These are phyloP conservation scores for Cardiocondyla obscurior DNA, from an alignment of 1,140 invertebrate genomes.

Conservation along the genomic window DNA sequence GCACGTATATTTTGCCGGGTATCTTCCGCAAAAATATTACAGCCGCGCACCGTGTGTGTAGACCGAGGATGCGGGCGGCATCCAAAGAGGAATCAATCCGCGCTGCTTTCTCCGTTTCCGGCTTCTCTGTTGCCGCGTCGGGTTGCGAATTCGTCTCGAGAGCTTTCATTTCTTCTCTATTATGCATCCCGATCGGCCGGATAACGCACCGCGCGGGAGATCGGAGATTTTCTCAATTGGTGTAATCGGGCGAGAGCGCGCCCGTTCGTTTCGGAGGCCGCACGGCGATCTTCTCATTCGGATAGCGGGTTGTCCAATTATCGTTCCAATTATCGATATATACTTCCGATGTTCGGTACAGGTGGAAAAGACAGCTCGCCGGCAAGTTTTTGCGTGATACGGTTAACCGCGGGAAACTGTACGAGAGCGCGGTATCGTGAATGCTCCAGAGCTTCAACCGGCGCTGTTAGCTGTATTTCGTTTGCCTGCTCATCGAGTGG, in stretches of 20 bases:
- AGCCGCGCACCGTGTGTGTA: not conserved
- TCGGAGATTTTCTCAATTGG: conserved; percentile 33
- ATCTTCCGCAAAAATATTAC: conserved; percentile 36
- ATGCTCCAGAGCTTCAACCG: not conserved
- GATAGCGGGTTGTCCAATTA: conserved; percentile 20
- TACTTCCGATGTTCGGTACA: not conserved
- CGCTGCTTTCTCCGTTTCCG: conserved; percentile 27
- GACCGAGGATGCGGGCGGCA: not conserved
- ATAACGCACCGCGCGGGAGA: not conserved
- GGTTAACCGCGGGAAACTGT: not conserved
- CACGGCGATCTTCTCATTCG: not conserved
- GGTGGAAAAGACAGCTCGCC: not conserved
- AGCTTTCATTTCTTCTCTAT: conserved; percentile 12
- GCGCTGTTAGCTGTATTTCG: not conserved
- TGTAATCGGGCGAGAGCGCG: conserved; percentile 27
- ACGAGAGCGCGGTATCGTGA: not conserved
- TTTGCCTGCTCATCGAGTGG: conserved; percentile 7
- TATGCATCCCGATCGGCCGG: not conserved
- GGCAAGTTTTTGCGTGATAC: conserved; percentile 1
- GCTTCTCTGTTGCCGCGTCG: not conserved
- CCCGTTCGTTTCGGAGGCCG: conserved; percentile 12
- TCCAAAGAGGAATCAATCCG: conserved; percentile 11
- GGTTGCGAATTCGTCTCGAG: conserved; percentile 8
- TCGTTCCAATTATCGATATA: conserved; percentile 42
- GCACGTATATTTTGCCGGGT: conserved; percentile 28